phyloP scores from a whole-genome alignment of 2,888 invertebrate species.

The Drosophila testacea region DNA sequence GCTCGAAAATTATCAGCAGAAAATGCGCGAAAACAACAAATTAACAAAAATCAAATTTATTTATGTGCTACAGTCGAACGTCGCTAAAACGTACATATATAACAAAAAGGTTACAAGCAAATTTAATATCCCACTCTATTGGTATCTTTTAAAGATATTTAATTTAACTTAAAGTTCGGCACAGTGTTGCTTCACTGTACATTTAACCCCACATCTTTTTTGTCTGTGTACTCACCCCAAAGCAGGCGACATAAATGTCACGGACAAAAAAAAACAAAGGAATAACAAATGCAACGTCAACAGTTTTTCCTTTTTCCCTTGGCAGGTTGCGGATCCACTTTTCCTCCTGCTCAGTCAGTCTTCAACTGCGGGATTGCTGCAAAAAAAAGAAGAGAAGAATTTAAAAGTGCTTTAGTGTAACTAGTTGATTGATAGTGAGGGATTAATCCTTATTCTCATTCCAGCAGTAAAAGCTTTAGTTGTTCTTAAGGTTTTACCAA shows the following conservation, averaged over 20 bases:
- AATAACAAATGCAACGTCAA: constrained; percentile 48
- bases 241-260: constrained; percentile 60
- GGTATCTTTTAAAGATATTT: background rate
- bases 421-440: background rate
- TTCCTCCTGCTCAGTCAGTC: background rate
- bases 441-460: background rate
- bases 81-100: background rate
- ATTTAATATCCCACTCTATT: background rate
- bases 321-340: constrained; percentile 6
- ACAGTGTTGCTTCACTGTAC: constrained; percentile 9
- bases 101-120: background rate
- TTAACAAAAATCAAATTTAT: constrained; percentile 46
- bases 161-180: background rate
- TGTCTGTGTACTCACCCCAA: constrained; percentile 45
- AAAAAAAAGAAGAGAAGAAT: background rate
- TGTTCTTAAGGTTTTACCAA: background rate
- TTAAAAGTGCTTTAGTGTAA: background rate
- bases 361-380: constrained; percentile 24
- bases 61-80: constrained; percentile 3
- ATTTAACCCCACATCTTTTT: background rate
- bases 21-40: constrained; percentile 52
- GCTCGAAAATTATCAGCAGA: constrained; percentile 59
- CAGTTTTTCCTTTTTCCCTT: constrained; percentile 32
- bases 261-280: constrained; percentile 15
- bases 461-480: background rate